Base-by-base conservation (phyloP, 2,797 vertebrate species). In the Ciconia nigra region DNA sequence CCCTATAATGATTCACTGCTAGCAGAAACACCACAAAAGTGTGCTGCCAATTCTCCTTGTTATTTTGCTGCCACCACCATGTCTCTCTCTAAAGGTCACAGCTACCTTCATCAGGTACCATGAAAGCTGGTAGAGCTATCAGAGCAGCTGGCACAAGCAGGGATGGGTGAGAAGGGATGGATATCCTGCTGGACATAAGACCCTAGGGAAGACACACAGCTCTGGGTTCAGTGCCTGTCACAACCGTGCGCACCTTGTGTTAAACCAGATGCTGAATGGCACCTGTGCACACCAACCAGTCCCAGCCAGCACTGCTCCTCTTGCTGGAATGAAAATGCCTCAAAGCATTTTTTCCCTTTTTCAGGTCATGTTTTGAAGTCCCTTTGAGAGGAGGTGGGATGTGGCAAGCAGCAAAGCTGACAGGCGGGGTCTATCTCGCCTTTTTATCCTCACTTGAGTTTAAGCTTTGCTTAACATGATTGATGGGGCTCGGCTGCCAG, bases 401-500 rank as follows among this genome's bases (percentile, higher is more conserved):
- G 71, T 29, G 81, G 81, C 3, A 18, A 69, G 80, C 35, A 15
- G 88, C 67, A 95, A 91, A 95, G 94, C 79, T 1, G 85, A 93
- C 87, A 95, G 87, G 91, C 35, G 0, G 0, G 0, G 74, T 42
- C 89, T 61, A 10, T 73, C 83, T 90, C 2, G 4, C 49, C 35
- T 90, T 61, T 62, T 92, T 65, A 85, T 91, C 63, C 85, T 41
- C 37, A 2, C 72, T 62, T 25, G 49, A 42, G 59, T 76, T 92
- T 93, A 81, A 96, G 93, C 89, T 88, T 93, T 92, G 82, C 82
- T 95, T 85, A 90, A 89, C 57, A 4, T 88, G 95, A 95, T 78
- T 83, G 93, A 96, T 79, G 94, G 69, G 61, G 77, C 88, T 88
- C 1, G 1, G 80, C 88, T 94, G 85, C 81, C 88, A 69, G 70